Base-by-base conservation (phyloP, 2,113 vertebrate genomes). In the Trematocara zebra region DNA sequence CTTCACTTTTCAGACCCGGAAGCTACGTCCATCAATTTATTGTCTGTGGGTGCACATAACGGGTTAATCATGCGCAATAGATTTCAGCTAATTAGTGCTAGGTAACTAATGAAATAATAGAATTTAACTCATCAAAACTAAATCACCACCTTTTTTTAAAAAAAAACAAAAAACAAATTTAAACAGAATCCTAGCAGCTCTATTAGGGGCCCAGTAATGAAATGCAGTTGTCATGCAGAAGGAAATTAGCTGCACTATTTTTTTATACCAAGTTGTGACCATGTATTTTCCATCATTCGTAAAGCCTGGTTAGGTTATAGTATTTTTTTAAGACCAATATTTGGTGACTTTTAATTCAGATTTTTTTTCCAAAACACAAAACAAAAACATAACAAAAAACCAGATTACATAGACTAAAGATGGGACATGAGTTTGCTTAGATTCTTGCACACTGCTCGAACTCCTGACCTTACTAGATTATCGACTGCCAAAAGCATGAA, bases 21-120 rank as follows among this genome's bases (percentile, higher is more conserved):
- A 64, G 59, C 18, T 64, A 64, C 4, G 2, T 64, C 31, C 33
- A 64, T 37, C 59, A n/a, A 37, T 64, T 7, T 64, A 20, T 64
- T 64, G 59, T n/a, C 0, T 37, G 33, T 12, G 33, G 1, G 33
- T 37, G 10, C 33, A 0, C 18, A 67, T 37, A 67, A 67, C 0
- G 0, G 18, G 59, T 67, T 67, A 37, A 37, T 67, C 6, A 67
- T 67, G 59, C 1, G 0, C 33, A 20, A 12, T 20, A 67, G 33
- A 12, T 20, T 12, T 12, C 59, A 64, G 18, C 59, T 67, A 12
- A 67, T 64, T 20, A 64, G 33, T 64, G 1, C 6, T 64, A 64
- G 18, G 6, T 64, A 20, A 37, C 18, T 0, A 37, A 20, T 0
- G 4, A 64, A 64, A 64, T 64, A 64, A 64, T 64, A 20, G 33